Evolutionary conservation across 2,888 invertebrate genomes (phyloP).

Genomic region (Anticlea derivata): DNA sequence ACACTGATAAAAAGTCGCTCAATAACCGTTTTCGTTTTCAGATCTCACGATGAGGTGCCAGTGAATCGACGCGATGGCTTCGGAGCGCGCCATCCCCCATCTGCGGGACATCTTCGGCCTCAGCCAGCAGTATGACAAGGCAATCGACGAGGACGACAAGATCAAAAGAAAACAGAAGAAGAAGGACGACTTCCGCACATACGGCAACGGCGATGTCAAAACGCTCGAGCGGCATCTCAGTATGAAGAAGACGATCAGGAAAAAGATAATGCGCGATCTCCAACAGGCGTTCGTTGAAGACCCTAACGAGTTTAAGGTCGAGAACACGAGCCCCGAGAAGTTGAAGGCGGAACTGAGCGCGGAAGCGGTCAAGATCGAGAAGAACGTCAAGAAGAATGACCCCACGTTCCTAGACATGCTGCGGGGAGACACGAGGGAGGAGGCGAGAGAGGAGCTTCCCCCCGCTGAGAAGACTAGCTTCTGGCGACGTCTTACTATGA

Average conservation of each 20-base stretch:
- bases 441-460: conserved; percentile 73
- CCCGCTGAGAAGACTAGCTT: conserved; percentile 85
- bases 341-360: conserved; percentile 87
- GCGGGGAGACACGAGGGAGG: conserved; percentile 82
- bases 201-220: conserved; percentile 87
- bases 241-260: conserved; percentile 94
- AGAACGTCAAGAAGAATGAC: conserved; percentile 80
- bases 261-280: conserved; percentile 93
- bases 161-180: conserved; percentile 85
- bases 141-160: conserved; percentile 77
- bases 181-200: conserved; percentile 87
- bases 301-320: conserved; percentile 88
- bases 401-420: conserved; percentile 88
- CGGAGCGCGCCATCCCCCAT: conserved; percentile 90
- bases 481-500: conserved; percentile 88
- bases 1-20: conserved; percentile 27
- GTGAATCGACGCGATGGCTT: conserved; percentile 83
- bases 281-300: conserved; percentile 90
- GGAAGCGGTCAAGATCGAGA: conserved; percentile 86
- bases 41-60: conserved; percentile 73
- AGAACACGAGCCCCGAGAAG: conserved; percentile 87
- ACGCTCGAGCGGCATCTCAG: conserved; percentile 92
- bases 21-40: conserved; percentile 58
- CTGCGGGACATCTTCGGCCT: conserved; percentile 89
- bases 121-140: conserved; percentile 81